A percentile compares a stretch with the other conserved stretches of the same genome.
Conservation (phyloP, 2,888 invertebrate genomes). For the Ypsolopha scabrella region DNA sequence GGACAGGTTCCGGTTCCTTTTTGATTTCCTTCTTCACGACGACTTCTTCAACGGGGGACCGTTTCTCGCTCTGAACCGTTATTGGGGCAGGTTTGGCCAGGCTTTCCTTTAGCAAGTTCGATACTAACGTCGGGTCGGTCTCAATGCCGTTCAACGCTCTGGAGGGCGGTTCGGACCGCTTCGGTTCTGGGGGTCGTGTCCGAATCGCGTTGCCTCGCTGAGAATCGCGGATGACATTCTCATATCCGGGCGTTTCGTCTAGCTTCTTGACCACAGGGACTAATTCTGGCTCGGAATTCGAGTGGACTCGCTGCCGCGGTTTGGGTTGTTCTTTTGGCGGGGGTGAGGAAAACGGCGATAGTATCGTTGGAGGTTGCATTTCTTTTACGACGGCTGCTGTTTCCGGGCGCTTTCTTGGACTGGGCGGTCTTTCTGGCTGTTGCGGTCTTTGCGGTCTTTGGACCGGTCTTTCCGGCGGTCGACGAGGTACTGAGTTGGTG, state of each 20-base stretch:
- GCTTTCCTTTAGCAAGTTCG: slow-evolving; percentile 77
- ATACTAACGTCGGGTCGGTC: slow-evolving; percentile 78
- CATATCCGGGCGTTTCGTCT: slow-evolving; percentile 73
- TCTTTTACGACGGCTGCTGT: slow-evolving; percentile 42
- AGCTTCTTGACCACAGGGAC: slow-evolving; percentile 73
- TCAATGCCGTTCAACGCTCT: slow-evolving; percentile 74
- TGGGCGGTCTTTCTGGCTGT: slow-evolving; percentile 24
- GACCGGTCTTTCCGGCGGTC: slow-evolving; percentile 22
- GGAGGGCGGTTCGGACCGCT: slow-evolving; percentile 35
- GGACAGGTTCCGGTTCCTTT: slow-evolving; percentile 9
- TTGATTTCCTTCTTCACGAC: slow-evolving; percentile 18
- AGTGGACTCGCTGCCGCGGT: slow-evolving; percentile 42
- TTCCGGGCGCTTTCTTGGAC: slow-evolving; percentile 47
- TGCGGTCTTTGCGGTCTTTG: slow-evolving; percentile 23
- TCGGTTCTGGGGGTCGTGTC: slow-evolving; percentile 45
- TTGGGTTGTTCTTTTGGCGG: slow-evolving; percentile 34
- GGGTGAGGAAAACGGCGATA: slow-evolving; percentile 65
- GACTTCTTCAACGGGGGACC: slow-evolving; percentile 27
- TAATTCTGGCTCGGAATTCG: slow-evolving; percentile 71
- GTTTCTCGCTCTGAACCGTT: slow-evolving; percentile 47
- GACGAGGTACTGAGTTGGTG: slow-evolving; percentile 26
- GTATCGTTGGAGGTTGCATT: slow-evolving; percentile 50
- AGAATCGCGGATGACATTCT: slow-evolving; percentile 69
- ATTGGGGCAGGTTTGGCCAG: slow-evolving; percentile 62
- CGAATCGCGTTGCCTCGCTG: slow-evolving; percentile 45